Base-by-base conservation (phyloP, 2,797 vertebrate genomes). In the Odontamblyopus rebecca region DNA sequence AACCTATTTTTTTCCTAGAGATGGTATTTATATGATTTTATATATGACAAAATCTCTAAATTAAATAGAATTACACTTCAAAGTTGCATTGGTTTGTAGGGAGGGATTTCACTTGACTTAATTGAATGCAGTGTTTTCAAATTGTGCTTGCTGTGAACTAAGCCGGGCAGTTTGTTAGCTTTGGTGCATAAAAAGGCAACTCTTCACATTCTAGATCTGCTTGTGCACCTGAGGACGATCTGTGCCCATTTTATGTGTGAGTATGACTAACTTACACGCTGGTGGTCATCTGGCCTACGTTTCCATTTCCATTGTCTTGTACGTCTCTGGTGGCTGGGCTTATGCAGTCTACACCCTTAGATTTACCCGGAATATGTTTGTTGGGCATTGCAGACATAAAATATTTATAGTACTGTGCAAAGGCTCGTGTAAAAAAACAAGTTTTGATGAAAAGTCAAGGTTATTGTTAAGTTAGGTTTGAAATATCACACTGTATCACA, bases 181-280 rank as follows among this genome's bases (percentile, higher is more conserved):
- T 84, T 29, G 76, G 94, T 95, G 92, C 95, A 94, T 96, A 97
- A 96, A 65, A 95, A 85, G 80, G 72, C 93, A 94, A 93, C 95
- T 97, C 88, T 94, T 95, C 95, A 95, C 95, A 90, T 98, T 98
- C 93, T 98, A 98, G 97, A 97, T 97, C 97, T 94, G 95, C 96
- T 94, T 91, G 95, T 95, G 92, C 96, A 94, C 95, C 96, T 87
- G 96, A 95, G 94, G 97, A 96, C 91, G 96, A 97, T 94, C 93
- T 94, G 93, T 96, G 94, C 95, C 95, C 95, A 79, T 96, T 95
- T 96, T 96, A 95, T 97, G 95, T 99, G 97, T 98, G 96, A 98
- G 97, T 98, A 98, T 96, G 82, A 90, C 94, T 93, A 73, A 95
- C 94, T 91, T 91, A 92, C 92, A 84, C 93, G 82, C 78, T 62